A percentile compares a stretch with the other conserved stretches of the same genome.
Evolutionary conservation across 2,113 vertebrate genomes (phyloP).

Genomic region (Ammodytes dubius): DNA sequence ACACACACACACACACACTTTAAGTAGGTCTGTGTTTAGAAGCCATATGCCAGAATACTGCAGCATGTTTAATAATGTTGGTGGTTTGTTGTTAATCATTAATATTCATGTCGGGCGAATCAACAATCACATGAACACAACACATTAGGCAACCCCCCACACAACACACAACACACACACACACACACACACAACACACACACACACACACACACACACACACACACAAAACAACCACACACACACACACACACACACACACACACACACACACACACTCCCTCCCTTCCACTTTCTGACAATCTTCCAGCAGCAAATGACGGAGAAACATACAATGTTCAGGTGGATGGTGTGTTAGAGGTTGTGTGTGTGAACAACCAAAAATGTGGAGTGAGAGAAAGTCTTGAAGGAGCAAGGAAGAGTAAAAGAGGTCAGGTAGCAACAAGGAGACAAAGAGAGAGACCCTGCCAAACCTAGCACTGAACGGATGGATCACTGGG

Average conservation of each 20-base stretch:
- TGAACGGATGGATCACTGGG: conserved; percentile 24
- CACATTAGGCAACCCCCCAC: conserved; percentile 85
- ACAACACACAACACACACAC: conserved; percentile 33
- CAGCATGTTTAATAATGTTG: conserved; percentile 81
- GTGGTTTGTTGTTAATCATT: conserved; percentile 81
- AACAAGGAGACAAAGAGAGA: background rate
- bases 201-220: conserved; percentile 15
- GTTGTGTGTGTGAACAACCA: background rate
- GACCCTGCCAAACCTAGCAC: conserved; percentile 34
- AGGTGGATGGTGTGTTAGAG: background rate
- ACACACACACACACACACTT: conserved; percentile 21
- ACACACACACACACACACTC: background rate
- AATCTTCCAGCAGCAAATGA: background rate
- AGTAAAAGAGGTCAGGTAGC: conserved; percentile 2
- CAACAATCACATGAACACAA: conserved; percentile 85
- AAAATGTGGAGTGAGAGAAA: background rate
- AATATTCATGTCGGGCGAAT: conserved; percentile 84
- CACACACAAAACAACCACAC: conserved; percentile 33
- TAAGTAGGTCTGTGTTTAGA: conserved; percentile 71
- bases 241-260: conserved; percentile 20
- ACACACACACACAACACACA: conserved; percentile 46
- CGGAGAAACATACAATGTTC: background rate
- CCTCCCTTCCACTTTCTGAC: conserved; percentile 1
- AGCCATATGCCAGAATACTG: conserved; percentile 72
- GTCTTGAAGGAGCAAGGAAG: background rate